These are phyloP conservation scores for Malurus leucopterus DNA, from an alignment of 2,797 vertebrate genomes.

Conservation along the genomic window DNA sequence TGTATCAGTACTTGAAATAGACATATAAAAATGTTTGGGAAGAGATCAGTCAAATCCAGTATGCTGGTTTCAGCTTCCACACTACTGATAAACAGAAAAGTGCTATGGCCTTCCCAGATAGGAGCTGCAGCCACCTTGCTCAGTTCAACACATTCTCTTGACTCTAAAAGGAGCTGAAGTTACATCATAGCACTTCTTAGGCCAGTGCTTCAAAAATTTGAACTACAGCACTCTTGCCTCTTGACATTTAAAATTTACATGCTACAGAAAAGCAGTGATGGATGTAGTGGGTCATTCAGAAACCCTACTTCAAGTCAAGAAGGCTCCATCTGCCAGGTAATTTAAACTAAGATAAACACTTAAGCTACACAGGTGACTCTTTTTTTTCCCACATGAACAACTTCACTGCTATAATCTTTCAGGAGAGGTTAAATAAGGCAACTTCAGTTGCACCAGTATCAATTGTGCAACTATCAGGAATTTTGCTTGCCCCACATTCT, in stretches of 20 bases:
- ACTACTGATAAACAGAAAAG: background rate
- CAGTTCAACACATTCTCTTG: background rate
- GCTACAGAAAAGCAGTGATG: background rate
- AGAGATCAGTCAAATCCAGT: background rate
- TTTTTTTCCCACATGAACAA: background rate
- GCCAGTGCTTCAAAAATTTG: background rate
- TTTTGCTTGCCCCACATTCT: background rate
- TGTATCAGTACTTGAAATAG: background rate
- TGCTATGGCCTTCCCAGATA: background rate
- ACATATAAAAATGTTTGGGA: background rate
- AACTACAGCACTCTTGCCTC: background rate
- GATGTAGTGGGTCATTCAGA: background rate
- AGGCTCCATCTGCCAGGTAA: background rate
- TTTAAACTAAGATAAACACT: background rate
- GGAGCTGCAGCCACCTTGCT: background rate
- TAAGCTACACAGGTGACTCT: background rate
- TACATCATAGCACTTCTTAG: background rate
- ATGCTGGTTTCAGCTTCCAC: background rate
- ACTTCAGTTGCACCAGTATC: background rate
- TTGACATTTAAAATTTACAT: background rate
- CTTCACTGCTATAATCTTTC: background rate
- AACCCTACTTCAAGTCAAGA: background rate
- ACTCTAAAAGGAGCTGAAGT: background rate
- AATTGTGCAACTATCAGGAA: background rate
- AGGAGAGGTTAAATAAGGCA: background rate